Conservation (phyloP, 2,113 vertebrate genomes). For the Peucedramus taeniatus region DNA sequence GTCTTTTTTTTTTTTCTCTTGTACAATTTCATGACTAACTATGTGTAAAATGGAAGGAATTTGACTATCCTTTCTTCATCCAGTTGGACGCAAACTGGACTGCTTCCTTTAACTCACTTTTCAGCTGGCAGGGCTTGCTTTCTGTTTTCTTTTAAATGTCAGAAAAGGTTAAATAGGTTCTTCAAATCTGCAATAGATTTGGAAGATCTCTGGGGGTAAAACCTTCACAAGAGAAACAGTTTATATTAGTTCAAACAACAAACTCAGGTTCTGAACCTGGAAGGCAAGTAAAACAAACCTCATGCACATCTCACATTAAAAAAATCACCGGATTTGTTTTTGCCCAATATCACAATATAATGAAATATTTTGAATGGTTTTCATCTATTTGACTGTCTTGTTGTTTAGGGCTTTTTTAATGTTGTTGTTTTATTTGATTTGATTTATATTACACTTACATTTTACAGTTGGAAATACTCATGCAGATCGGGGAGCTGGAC, state of each 20-base stretch:
- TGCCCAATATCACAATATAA: not conserved
- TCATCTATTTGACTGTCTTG: not conserved
- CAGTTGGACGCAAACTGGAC: constrained; percentile 66
- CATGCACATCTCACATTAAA: not conserved
- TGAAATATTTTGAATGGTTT: not conserved
- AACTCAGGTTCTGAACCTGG: constrained; percentile 1
- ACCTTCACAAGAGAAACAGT: constrained; percentile 28
- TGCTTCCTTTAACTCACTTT: constrained; percentile 68
- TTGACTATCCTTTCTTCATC: constrained; percentile 63
- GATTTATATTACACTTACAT: not conserved
- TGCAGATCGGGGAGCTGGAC: not conserved
- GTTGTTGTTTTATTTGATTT: not conserved
- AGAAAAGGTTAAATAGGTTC: constrained; percentile 73
- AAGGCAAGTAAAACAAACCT: constrained; percentile 15
- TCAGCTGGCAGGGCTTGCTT: constrained; percentile 65
- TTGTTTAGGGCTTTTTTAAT: not conserved
- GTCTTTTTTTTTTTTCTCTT: constrained; percentile 8
- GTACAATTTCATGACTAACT: constrained; percentile 70
- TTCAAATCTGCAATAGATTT: constrained; percentile 71
- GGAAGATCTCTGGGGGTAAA: constrained; percentile 52
- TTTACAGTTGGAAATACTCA: not conserved
- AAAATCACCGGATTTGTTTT: not conserved
- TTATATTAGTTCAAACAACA: constrained; percentile 43
- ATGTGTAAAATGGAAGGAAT: constrained; percentile 80
- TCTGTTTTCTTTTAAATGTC: constrained; percentile 81